phyloP scores from a whole-genome alignment of 2,888 invertebrate genomes.

The Hemistola chrysoprasaria region DNA sequence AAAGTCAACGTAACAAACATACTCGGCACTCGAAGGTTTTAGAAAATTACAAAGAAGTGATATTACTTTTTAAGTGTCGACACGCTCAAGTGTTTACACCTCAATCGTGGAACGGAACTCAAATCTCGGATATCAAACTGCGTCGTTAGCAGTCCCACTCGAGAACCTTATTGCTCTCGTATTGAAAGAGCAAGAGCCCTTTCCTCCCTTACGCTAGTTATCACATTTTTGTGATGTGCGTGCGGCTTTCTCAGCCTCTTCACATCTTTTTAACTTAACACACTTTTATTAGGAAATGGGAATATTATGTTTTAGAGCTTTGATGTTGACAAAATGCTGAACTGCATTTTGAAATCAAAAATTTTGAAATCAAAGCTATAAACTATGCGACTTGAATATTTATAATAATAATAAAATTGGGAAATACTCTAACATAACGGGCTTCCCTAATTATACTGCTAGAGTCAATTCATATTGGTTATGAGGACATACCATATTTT shows the following conservation, averaged over 20 bases:
- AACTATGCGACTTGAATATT: no score
- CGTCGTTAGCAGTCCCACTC: conserved; percentile 72
- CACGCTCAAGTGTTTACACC: conserved; percentile 26
- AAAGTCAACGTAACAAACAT: no score
- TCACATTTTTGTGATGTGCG: conserved; percentile 70
- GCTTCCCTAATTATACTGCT: no score
- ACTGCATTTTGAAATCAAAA: no score
- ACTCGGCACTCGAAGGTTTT: background rate
- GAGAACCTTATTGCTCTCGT: conserved; percentile 68
- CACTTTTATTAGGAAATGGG: conserved; percentile 21
- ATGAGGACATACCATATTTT: no score
- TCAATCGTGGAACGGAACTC: conserved; percentile 24
- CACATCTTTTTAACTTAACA: conserved; percentile 39
- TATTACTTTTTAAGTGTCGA: conserved; percentile 23
- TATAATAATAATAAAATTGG: no score
- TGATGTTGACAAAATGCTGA: background rate
- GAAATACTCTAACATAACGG: no score
- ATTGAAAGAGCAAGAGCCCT: conserved; percentile 66
- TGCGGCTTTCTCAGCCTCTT: conserved; percentile 57
- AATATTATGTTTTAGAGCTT: conserved; percentile 13
- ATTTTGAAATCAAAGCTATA: no score
- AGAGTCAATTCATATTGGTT: no score
- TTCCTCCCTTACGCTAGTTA: conserved; percentile 74
- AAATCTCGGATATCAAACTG: conserved; percentile 48
- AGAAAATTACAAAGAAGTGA: conserved; percentile 10